Evolutionary conservation across 2,888 invertebrate species (phyloP).

Genomic region (Aphodius sticticus): DNA sequence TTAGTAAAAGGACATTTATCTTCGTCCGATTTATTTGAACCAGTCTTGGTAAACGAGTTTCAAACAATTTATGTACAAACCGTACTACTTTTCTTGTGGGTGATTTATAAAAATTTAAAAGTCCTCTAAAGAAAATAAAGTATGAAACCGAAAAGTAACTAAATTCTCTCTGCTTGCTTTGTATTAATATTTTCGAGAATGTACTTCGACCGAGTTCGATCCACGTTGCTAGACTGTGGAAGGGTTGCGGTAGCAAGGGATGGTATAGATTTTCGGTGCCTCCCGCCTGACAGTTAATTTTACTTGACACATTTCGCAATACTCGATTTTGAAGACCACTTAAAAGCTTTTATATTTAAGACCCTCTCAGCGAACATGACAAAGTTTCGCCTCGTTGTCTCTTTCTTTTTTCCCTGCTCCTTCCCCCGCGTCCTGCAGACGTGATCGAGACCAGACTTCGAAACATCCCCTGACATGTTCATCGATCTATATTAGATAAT

Average conservation of each 20-base stretch:
- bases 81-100: too few relatives aligned
- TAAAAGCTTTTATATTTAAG: conserved; percentile 4
- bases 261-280: background rate
- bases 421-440: background rate
- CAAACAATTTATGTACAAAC: background rate
- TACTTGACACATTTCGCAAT: background rate
- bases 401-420: background rate
- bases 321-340: background rate
- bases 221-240: background rate
- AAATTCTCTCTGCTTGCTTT: background rate
- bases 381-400: background rate
- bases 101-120: too few relatives aligned
- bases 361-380: background rate
- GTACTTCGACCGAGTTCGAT: background rate
- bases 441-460: background rate
- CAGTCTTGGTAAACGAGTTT: background rate
- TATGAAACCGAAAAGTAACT: too few relatives aligned
- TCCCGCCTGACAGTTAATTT: background rate
- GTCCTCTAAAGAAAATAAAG: too few relatives aligned
- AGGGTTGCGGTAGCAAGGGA: background rate
- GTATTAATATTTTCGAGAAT: background rate
- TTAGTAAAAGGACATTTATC: background rate
- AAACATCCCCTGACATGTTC: background rate
- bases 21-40: background rate
- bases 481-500: background rate